Percentiles rank a stretch among this genome's conserved stretches.
Conservation (phyloP, 2,888 invertebrate genomes). For the Chymomyza procnemis region DNA sequence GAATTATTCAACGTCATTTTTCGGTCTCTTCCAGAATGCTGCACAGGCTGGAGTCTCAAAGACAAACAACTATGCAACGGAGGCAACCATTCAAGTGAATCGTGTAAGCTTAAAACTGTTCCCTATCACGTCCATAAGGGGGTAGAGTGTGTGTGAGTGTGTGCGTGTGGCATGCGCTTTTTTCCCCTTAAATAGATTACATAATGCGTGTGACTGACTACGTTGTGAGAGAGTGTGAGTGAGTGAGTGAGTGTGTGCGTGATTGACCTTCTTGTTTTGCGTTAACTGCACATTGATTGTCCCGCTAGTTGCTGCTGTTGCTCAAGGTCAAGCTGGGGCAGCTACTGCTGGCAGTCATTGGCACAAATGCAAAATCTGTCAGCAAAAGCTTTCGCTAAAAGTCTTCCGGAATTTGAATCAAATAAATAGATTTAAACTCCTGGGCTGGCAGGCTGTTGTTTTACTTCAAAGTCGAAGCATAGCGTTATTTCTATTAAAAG, state of each 20-base stretch:
- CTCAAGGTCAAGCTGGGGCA: constrained; percentile 23
- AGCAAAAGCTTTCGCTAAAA: not conserved
- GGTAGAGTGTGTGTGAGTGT: too few relatives aligned
- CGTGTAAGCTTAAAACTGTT: constrained; percentile 69
- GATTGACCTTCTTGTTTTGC: constrained; percentile 23
- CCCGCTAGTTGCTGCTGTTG: constrained; percentile 13
- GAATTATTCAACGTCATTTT: constrained; percentile 74
- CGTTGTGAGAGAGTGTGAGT: constrained; percentile 12
- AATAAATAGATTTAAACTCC: too few relatives aligned
- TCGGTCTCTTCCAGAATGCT: constrained; percentile 77
- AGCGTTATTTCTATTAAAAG: too few relatives aligned
- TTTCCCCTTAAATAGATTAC: constrained; percentile 50
- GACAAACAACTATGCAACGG: constrained; percentile 78
- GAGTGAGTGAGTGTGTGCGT: not conserved
- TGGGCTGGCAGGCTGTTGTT: too few relatives aligned
- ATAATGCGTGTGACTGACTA: constrained; percentile 40
- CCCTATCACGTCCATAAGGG: not conserved
- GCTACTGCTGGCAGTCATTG: not conserved
- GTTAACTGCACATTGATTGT: constrained; percentile 25
- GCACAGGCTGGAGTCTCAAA: constrained; percentile 71
- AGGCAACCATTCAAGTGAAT: constrained; percentile 77
- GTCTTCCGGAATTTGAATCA: too few relatives aligned
- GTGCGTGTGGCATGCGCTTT: not conserved
- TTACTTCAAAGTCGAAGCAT: too few relatives aligned
- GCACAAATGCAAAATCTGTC: too few relatives aligned